phyloP scores from a whole-genome alignment of 2,888 invertebrate genomes.

The Andrena praecox region DNA sequence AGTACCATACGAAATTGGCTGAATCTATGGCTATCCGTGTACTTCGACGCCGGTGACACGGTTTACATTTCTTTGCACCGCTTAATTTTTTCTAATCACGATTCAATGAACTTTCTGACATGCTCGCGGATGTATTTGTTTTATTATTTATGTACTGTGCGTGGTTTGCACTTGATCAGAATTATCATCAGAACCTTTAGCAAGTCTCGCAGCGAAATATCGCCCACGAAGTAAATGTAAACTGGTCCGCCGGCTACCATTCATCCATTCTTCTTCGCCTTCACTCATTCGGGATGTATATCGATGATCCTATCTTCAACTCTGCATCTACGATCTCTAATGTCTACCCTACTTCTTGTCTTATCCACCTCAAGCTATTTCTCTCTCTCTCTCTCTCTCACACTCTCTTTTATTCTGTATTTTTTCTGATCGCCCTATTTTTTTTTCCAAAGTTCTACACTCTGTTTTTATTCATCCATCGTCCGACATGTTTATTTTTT shows the following conservation, averaged over 20 bases:
- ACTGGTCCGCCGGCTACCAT: constrained; percentile 38
- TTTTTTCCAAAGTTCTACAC: constrained; percentile 45
- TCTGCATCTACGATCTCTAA: constrained; percentile 39
- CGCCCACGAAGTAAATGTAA: constrained; percentile 19
- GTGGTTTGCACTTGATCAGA: background rate
- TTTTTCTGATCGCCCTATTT: constrained; percentile 54
- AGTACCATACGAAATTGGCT: constrained; percentile 86
- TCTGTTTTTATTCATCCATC: constrained; percentile 49
- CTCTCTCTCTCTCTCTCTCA: background rate
- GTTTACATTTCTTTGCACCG: constrained; percentile 33
- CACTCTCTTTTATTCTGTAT: constrained; percentile 65
- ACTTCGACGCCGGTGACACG: constrained; percentile 24
- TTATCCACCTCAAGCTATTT: constrained; percentile 22
- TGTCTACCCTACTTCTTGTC: constrained; percentile 20
- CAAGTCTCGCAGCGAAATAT: background rate
- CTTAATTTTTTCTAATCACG: constrained; percentile 29
- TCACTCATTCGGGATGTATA: constrained; percentile 81
- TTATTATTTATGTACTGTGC: background rate
- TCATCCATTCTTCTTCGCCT: constrained; percentile 46
- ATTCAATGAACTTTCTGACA: too few species aligned
- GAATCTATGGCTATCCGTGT: constrained; percentile 1
- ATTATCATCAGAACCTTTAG: background rate
- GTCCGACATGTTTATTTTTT: constrained; percentile 67
- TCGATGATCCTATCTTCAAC: constrained; percentile 75
- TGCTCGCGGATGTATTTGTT: background rate